A percentile compares a stretch with the other conserved stretches of the same genome.
Evolutionary conservation across 2,888 invertebrate genomes (phyloP).

Genomic region (Caradrina clavipalpis): DNA sequence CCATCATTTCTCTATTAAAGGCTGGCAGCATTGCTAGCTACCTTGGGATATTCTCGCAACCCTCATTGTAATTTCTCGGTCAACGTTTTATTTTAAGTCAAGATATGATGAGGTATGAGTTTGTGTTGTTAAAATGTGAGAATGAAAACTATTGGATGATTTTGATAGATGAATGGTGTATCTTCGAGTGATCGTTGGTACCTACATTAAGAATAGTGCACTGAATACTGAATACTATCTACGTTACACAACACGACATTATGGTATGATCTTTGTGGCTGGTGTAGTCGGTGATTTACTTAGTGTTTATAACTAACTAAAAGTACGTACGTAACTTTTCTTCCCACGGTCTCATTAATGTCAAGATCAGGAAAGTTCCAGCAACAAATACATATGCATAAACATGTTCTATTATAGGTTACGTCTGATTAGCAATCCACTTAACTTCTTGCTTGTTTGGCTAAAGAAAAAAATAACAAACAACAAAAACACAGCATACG

Average conservation of each 20-base stretch:
- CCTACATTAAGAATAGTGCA: slow-evolving; percentile 1
- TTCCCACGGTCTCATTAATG: slow-evolving; percentile 19
- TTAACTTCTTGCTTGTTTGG: slow-evolving; percentile 14
- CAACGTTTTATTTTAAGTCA: no score
- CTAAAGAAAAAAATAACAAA: slow-evolving; percentile 9
- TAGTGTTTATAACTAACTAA: slow-evolving; percentile 27
- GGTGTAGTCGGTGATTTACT: slow-evolving; percentile 8
- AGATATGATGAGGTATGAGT: no score
- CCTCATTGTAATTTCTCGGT: slow-evolving; percentile 2
- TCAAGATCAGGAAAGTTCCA: slow-evolving; percentile 25
- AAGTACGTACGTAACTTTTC: slow-evolving; percentile 33
- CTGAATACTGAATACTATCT: background rate
- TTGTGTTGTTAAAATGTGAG: background rate
- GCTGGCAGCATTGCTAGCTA: background rate
- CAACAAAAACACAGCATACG: background rate
- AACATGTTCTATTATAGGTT: slow-evolving; percentile 11
- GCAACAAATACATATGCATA: slow-evolving; percentile 25
- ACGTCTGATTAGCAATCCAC: slow-evolving; percentile 6
- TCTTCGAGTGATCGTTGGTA: background rate
- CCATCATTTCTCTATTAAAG: background rate
- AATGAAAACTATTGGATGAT: background rate
- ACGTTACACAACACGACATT: slow-evolving; percentile 7
- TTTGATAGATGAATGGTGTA: background rate
- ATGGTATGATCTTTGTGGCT: slow-evolving; percentile 16
- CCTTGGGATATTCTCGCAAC: background rate